Conservation (phyloP, 2,888 invertebrate species). For the Acanthoscelides obtectus region DNA sequence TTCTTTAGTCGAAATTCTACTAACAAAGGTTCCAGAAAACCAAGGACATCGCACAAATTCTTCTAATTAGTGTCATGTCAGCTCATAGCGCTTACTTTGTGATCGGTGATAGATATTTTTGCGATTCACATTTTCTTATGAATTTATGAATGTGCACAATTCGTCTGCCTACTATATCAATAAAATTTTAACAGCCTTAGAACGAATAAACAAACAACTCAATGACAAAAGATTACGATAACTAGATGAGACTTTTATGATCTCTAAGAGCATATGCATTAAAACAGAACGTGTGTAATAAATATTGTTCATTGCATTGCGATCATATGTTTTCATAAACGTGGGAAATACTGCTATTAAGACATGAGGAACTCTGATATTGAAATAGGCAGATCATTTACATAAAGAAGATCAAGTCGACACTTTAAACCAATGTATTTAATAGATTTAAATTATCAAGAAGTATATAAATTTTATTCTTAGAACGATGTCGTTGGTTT, state of each 20-base stretch:
- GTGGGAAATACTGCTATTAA: not conserved
- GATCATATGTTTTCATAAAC: not conserved
- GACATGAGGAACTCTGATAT: not conserved
- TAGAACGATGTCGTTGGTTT: no score
- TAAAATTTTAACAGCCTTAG: not conserved
- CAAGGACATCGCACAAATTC: no score
- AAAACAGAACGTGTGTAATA: not conserved
- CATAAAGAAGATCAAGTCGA: not conserved
- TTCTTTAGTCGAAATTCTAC: no score
- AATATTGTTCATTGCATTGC: not conserved
- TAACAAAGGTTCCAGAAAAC: no score
- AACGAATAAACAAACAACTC: not conserved
- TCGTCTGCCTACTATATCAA: not conserved
- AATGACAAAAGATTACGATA: not conserved
- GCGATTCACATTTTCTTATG: no score
- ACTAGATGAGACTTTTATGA: not conserved
- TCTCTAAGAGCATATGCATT: not conserved
- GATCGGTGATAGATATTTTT: no score
- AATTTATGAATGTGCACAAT: no score
- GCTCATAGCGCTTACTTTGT: no score
- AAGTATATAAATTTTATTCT: no score
- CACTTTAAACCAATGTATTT: not conserved
- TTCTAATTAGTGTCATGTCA: no score
- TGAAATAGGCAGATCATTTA: not conserved
- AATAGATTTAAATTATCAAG: not conserved